Evolutionary conservation across 2,113 vertebrate species (phyloP).

Genomic region (Delphinapterus leucas): DNA sequence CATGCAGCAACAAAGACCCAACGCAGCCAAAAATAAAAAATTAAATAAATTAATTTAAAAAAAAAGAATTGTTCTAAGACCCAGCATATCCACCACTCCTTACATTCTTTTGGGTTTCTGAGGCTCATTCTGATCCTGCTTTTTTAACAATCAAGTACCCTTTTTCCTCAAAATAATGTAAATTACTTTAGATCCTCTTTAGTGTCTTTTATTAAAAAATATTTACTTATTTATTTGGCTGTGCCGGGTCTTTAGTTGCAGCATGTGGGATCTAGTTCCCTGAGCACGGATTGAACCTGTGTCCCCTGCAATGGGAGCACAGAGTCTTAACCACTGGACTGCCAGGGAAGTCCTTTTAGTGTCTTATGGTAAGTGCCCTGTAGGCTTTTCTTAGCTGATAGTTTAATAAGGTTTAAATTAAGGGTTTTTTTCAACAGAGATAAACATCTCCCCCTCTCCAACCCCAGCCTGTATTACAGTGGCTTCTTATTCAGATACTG

Average conservation of each 20-base stretch:
- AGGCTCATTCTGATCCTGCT: neutral
- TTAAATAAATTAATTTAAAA: too few relatives aligned
- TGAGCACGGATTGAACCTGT: too few relatives aligned
- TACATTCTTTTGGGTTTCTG: neutral
- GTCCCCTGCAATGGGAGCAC: too few relatives aligned
- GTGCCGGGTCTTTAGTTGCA: too few relatives aligned
- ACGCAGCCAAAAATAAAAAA: too few relatives aligned
- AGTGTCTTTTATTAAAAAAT: neutral
- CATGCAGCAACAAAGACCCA: too few relatives aligned
- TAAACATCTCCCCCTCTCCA: neutral
- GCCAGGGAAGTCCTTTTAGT: neutral
- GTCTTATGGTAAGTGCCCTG: neutral
- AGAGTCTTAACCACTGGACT: too few relatives aligned
- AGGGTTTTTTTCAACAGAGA: neutral
- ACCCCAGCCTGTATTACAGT: neutral
- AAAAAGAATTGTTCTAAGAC: neutral
- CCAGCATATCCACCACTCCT: neutral
- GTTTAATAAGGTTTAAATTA: constrained; percentile 27
- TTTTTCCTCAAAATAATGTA: neutral
- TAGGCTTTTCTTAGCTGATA: constrained; percentile 10
- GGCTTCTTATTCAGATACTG: neutral
- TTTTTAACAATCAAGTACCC: neutral
- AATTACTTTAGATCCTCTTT: neutral
- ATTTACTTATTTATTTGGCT: too few relatives aligned
- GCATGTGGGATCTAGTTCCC: too few relatives aligned